Conservation (phyloP, 2,888 invertebrate species). For the Phalera bucephala region DNA sequence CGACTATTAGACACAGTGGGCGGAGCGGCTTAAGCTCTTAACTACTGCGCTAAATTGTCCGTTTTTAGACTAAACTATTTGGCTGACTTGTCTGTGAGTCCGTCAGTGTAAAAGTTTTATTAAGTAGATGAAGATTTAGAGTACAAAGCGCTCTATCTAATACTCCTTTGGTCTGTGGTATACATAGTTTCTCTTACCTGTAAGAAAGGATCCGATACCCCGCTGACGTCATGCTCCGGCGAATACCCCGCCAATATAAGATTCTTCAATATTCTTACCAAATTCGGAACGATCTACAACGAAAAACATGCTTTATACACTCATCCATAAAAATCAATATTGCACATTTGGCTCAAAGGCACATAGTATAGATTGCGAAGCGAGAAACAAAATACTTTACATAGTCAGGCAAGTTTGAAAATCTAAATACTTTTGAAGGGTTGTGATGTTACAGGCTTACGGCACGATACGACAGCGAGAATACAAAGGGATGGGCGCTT, state of each 20-base stretch:
- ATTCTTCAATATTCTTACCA: slow-evolving; percentile 99
- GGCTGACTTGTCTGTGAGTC: too few relatives aligned
- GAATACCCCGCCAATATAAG: slow-evolving; percentile 99
- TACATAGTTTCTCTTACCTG: slow-evolving; percentile 88
- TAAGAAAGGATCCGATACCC: slow-evolving; percentile 99
- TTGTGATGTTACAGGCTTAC: slow-evolving; percentile 31
- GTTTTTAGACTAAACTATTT: too few relatives aligned
- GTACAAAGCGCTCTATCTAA: too few relatives aligned
- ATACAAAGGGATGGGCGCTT: slow-evolving; percentile 25
- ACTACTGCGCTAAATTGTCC: too few relatives aligned
- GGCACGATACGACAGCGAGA: slow-evolving; percentile 36
- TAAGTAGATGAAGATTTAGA: too few relatives aligned
- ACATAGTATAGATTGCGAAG: slow-evolving; percentile 56
- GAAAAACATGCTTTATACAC: slow-evolving; percentile 37
- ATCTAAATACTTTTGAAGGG: slow-evolving; percentile 35
- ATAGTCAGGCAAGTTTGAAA: slow-evolving; percentile 38
- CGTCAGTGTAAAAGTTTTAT: too few relatives aligned
- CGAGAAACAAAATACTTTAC: slow-evolving; percentile 35
- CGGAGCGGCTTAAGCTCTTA: too few relatives aligned
- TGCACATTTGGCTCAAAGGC: slow-evolving; percentile 36
- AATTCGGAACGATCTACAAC: slow-evolving; percentile 97
- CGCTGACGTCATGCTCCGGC: slow-evolving; percentile 99
- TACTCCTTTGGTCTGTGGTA: too few relatives aligned
- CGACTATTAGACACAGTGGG: too few relatives aligned
- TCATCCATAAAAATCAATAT: slow-evolving; percentile 17